Conservation (phyloP, 2,888 invertebrate genomes). For the Anarsia innoxiella region DNA sequence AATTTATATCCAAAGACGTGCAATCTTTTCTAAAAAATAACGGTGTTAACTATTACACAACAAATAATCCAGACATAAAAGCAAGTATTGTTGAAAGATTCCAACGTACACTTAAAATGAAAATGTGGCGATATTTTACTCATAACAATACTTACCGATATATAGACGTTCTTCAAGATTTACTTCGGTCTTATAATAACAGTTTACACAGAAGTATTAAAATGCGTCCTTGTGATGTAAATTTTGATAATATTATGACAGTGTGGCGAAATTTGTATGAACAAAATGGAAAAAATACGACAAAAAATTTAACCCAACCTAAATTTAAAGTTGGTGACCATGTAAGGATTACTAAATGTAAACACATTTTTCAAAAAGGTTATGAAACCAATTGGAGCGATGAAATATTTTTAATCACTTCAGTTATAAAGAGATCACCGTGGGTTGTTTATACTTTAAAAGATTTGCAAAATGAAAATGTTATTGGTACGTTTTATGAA, state of each 20-base stretch:
- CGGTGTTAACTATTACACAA: slow-evolving; percentile 5
- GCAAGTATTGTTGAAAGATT: slow-evolving; percentile 6
- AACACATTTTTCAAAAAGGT: slow-evolving; percentile 26
- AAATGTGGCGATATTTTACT: slow-evolving; percentile 15
- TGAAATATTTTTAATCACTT: slow-evolving; percentile 23
- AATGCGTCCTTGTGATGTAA: slow-evolving; percentile 21
- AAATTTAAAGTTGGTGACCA: slow-evolving; percentile 15
- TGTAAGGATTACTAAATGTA: slow-evolving; percentile 24
- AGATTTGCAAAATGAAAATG: slow-evolving; percentile 21
- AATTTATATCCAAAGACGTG: slow-evolving; percentile 7
- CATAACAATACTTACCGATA: slow-evolving; percentile 12
- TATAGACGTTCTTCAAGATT: slow-evolving; percentile 12
- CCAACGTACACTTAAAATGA: slow-evolving; percentile 13
- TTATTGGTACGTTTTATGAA: no score
- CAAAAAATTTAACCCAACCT: slow-evolving; percentile 1
- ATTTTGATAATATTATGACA: slow-evolving; percentile 20
- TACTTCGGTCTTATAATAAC: slow-evolving; percentile 16
- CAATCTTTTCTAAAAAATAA: slow-evolving; percentile 7
- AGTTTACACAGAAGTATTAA: slow-evolving; percentile 19
- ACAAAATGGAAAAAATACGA: neutral
- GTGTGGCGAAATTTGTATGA: slow-evolving; percentile 19
- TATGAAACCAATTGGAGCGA: slow-evolving; percentile 29
- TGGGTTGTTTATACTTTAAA: slow-evolving; percentile 20
- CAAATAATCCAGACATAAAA: slow-evolving; percentile 9
- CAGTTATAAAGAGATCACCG: slow-evolving; percentile 13